Evolutionary conservation across 2,113 vertebrate species (phyloP), one percentile per base, ranked within the genome.

Genomic region (Centropus bengalensis): DNA sequence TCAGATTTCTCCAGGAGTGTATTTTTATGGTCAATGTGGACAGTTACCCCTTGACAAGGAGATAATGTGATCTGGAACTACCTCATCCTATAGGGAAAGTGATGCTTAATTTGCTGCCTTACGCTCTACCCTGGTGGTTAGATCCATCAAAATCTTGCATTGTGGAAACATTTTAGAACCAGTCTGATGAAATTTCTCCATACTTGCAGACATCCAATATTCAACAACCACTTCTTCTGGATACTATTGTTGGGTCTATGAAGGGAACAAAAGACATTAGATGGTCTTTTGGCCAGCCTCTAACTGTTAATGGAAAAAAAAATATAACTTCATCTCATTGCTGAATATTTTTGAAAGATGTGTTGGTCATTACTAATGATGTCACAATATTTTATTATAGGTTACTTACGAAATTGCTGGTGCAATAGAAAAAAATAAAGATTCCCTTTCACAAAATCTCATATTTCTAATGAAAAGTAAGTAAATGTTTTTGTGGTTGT

Each of bases 391-490:
- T 93, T 95, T 77, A 58, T 97, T 96, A 20, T 92, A 99, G 99
- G 98, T 99, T 86, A 99, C 98, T 63, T 99, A 99, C 68, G 98
- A 99, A 96, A 98, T 99, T 92, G 98, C 96, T 54, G 99, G 99
- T 94, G 98, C 98, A 0, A 96, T 98, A 97, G 98, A 98, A 91
- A 99, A 98, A 98, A 99, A 99, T 97, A 99, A 98, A 97, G 99
- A 99, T 96, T 97, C 97, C 64, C 98, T 99, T 92, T 99, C 99
- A 66, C 99, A 99, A 97, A 99, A 98, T 97, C 98, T 99, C 90
- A 19, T 99, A 63, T 98, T 99, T 97, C 98, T 98, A 59, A 99
- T 99, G 98, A 99, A 99, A 98, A 99, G 99, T 99, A 98, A 98
- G 98, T 96, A 96, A 95, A 97, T 92, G 24, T 32, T 81, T 84